Conservation (phyloP, 2,113 vertebrate genomes). For the Myanophis thanlyinensis region DNA sequence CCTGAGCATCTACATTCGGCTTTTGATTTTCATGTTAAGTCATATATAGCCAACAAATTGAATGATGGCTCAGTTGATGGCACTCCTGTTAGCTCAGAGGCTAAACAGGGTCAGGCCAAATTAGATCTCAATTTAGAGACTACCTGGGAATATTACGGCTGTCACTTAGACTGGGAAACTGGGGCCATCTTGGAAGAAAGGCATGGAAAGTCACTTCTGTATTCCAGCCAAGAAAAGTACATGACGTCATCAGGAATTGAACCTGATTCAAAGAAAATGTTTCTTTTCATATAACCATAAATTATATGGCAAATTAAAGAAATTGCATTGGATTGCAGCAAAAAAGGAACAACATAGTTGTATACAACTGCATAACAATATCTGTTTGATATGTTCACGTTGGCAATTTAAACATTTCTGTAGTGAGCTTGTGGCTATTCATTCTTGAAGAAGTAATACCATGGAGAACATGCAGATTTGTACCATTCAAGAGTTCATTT, state of each 20-base stretch:
- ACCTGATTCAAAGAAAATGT: background rate
- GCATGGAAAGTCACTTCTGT: background rate
- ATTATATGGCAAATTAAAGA: background rate
- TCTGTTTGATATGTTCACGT: background rate
- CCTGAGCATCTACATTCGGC: background rate
- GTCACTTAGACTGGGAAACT: background rate
- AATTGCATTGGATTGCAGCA: background rate
- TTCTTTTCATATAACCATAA: background rate
- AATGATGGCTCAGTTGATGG: background rate
- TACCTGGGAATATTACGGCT: background rate
- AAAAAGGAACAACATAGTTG: background rate
- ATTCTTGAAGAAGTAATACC: background rate
- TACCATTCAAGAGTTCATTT: background rate
- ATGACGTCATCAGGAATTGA: background rate
- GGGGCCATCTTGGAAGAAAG: background rate
- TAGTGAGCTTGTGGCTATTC: background rate
- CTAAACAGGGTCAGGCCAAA: background rate
- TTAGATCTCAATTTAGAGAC: background rate
- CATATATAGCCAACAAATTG: background rate
- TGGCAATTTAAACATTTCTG: background rate
- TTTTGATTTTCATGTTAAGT: background rate
- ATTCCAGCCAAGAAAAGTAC: background rate
- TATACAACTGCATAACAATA: background rate
- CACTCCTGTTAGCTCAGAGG: background rate
- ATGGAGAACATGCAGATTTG: background rate